phyloP scores from a whole-genome alignment of 2,113 vertebrate species.

The Chamaetylas fuelleborni region DNA sequence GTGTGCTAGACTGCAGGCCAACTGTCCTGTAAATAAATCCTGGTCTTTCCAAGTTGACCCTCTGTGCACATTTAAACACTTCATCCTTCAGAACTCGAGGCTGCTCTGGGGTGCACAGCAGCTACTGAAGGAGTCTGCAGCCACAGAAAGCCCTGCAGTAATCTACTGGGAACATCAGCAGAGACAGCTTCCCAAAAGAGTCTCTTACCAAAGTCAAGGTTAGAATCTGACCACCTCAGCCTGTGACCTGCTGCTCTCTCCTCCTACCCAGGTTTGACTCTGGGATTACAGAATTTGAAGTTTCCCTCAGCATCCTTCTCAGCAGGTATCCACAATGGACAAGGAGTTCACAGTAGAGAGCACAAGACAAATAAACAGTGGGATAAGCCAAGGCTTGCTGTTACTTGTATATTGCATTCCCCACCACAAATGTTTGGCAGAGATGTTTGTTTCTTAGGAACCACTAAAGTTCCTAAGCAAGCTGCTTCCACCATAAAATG shows the following conservation, averaged over 20 bases:
- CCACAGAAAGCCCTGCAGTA: not conserved
- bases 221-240: not conserved
- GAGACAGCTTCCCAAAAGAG: not conserved
- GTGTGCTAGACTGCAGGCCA: slow-evolving; percentile 1
- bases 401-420: not conserved
- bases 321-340: not conserved
- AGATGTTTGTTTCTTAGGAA: slow-evolving; percentile 3
- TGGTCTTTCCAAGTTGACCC: slow-evolving; percentile 9
- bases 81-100: not conserved
- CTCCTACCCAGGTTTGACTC: not conserved
- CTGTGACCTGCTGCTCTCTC: not conserved
- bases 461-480: not conserved
- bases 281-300: not conserved
- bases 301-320: not conserved
- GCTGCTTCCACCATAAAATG: not conserved
- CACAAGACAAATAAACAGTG: not conserved
- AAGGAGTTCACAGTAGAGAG: not conserved
- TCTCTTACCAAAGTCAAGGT: not conserved
- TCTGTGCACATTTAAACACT: not conserved
- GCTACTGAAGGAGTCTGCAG: not conserved
- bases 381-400: not conserved
- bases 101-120: not conserved
- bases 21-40: slow-evolving; percentile 41
- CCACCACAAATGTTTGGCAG: not conserved
- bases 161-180: not conserved